These are phyloP conservation scores for Dinoponera quadriceps DNA, from an alignment of 1,140 invertebrate genomes.

Conservation along the genomic window DNA sequence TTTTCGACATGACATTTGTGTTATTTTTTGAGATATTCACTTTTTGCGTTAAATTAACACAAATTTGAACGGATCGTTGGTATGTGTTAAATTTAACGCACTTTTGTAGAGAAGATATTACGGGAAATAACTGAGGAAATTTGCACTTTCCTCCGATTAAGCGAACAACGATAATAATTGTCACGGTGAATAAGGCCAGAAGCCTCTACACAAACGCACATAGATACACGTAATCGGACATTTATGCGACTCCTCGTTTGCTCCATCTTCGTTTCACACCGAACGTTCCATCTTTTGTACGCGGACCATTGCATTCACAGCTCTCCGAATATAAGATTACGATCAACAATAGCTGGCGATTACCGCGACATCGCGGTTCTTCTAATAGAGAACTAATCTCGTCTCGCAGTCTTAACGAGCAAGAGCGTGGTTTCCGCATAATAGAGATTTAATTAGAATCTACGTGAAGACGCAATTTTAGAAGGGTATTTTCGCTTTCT, in stretches of 20 bases:
- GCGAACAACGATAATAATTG: constrained; percentile 2
- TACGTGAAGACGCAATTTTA: constrained; percentile 13
- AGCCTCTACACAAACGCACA: not conserved
- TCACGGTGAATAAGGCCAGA: not conserved
- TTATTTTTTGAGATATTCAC: no score
- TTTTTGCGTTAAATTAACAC: no score
- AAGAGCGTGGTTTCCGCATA: not conserved
- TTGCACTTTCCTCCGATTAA: not conserved
- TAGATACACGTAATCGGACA: not conserved
- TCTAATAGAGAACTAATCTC: no score
- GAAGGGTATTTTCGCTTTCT: constrained; percentile 18
- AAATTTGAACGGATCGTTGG: no score
- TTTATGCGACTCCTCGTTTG: not conserved
- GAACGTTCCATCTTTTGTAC: not conserved
- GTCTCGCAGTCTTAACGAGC: not conserved
- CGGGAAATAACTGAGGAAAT: not conserved
- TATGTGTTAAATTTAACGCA: no score
- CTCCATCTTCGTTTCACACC: not conserved
- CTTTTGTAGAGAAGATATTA: not conserved
- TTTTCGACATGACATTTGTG: no score
- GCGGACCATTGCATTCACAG: not conserved
- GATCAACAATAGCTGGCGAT: constrained; percentile 12
- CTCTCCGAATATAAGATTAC: constrained; percentile 8
- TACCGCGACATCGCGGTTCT: constrained; percentile 7
- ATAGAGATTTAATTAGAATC: constrained; percentile 53